Evolutionary conservation across 2,113 vertebrate genomes (phyloP), one percentile per base, ranked within the genome.

Genomic region (Ptilonorhynchus violaceus): DNA sequence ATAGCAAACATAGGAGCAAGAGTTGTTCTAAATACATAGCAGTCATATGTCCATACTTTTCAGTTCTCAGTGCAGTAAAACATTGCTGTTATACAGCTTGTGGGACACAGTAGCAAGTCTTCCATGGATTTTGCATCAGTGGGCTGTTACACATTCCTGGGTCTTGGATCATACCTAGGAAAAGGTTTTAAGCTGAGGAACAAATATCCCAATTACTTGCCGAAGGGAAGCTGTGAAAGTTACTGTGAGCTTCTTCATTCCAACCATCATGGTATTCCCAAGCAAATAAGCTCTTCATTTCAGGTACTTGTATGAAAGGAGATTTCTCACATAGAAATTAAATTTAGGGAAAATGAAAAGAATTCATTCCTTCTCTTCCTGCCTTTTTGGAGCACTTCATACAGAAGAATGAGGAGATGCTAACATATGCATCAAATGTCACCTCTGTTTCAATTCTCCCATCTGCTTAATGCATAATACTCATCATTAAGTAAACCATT

Each of bases 401-500:
- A 33, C 11, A 47, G 42, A 53, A 92, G 62, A 69, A 55, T 44
- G 37, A 73, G 58, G 50, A 79, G 28, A 66, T 85, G 42, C 42
- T 83, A 85, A 90, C 55, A 52, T 59, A 84, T 55, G 68, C 88
- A 63, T 95, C 85, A 92, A 66, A 72, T 87, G 64, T 89, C 89
- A 94, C 62, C 70, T 88, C 67, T 83, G 31, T 77, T 94, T 91
- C 70, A 85, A 6, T 89, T 91, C 87, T 69, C 42, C 87, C 55
- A 39, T 95, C 87, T 90, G 50, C 78, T 85, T 88, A 84, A 91
- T 94, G 53, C 74, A 41, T 89, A 88, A 60, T 89, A 60, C 74
- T 92, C 91, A 67, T 9, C 84, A 85, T 89, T 93, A 85, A 35
- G 58, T 78, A 89, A 91, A 69, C 62, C 77, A 60, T 95, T 89